Evolutionary conservation across 2,888 invertebrate genomes (phyloP), one percentile per base, ranked within the genome.

Genomic region (Minunthozetes semirufus): DNA sequence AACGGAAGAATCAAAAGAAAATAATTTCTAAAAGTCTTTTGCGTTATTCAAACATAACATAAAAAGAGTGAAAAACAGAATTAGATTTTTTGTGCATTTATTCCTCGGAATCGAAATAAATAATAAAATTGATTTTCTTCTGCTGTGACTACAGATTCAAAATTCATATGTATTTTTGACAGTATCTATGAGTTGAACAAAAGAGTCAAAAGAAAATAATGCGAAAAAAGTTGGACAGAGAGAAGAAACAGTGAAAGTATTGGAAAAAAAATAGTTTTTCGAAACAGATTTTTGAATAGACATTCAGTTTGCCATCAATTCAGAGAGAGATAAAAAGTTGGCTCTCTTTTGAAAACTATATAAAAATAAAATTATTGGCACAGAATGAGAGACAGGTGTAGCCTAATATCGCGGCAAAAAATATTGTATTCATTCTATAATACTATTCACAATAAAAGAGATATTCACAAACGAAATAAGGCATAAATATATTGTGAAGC

Each of bases 171-270:
- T 42, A 42, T 38, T 66, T 66, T 66, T 66, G 66, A 66, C 66
- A 66, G 59, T 66, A 66, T 66, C 66, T 66, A 66, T 66, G 66
- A 66, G 22, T 33, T 66, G 66, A 66, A 66, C 66, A 66, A 66
- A 17, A 66, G 66, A 59, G 19, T 27, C 13, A 11, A 59, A 29
- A 59, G 17, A 17, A 59, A 59, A 59, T 59, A 29, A 42, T 29
- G 29, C 5, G 22, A 59, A 59, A 59, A 59, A 13, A 19, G 38
- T 66, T 22, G 66, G 66, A 42, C 59, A 59, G 22, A 15, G 33
- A n/a, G 25, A 63, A 33, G 25, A 29, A 61, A 27, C 17, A 61
- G 61, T 13, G 27, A 19, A 19, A 50, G 50, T n/a, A 50, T 19
- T n/a, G 19, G 50, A 50, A 25, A 22, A n/a, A 59, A 59, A 56